Base-by-base conservation (phyloP, 2,797 vertebrate species). In the Remorina albescens region DNA sequence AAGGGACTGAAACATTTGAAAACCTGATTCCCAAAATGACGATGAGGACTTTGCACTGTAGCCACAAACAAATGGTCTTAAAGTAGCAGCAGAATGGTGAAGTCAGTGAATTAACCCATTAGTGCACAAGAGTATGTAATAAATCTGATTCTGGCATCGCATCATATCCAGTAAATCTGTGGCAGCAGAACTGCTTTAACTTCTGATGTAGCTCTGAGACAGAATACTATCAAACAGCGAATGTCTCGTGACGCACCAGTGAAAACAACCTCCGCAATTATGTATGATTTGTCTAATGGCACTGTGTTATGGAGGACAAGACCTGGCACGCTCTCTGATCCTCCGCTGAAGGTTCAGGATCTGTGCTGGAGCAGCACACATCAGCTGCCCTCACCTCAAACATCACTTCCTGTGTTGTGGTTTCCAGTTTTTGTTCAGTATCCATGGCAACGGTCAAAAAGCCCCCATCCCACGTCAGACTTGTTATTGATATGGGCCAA, bases 281-380 rank as follows among this genome's bases (percentile, higher is more conserved):
- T 82, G 74, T 72, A 67, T 57, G 57, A 3, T 68, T 13, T 47
- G 50, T 72, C 80, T 80, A 68, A 78, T 47, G 37, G 58, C 12
- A 30, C 26, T 4, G 44, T 47, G 36, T 59, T 66, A 39, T 28
- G 37, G 41, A 64, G 63, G 67, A 74, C 83, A 80, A 85, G 87
- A 67, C 66, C 18, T 0, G 62, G 46, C 90, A 77, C 1, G 88
- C 55, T 58, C 8, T 16, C 11, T 34, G 55, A 82, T 56, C 50
- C 68, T 1, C 7, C 3, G 28, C 56, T 44, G 2, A 26, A 75
- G 70, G 44, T 72, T 76, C 61, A 41, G 63, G 36, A 67, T 68
- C 16, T 39, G 37, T 28, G 9, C 12, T 56, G 9, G 4, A 26
- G 36, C 58, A 30, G 58, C 46, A 44, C 15, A 36, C 61, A 62